These are phyloP conservation scores for Lapara coniferarum DNA, from an alignment of 2,888 invertebrate genomes.

Conservation along the genomic window DNA sequence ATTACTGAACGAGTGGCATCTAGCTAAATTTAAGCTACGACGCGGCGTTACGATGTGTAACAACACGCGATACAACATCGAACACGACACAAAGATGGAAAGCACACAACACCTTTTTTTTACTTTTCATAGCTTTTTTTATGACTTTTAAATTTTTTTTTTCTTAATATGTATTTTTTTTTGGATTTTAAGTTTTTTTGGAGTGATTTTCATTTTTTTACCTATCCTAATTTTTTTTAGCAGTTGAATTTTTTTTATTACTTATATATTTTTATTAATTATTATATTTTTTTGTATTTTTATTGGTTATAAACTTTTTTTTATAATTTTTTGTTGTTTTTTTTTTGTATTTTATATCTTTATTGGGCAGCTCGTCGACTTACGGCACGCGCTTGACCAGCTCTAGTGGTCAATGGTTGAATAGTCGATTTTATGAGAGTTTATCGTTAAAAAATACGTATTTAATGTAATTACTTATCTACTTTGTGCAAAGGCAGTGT, in stretches of 20 bases:
- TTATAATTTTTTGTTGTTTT: not conserved
- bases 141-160: conserved; percentile 2
- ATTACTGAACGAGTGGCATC: conserved; percentile 15
- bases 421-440: not conserved
- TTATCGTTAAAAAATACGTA: not conserved
- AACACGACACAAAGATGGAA: not conserved
- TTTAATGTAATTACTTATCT: not conserved
- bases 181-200: not conserved
- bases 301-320: not conserved
- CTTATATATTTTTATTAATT: not conserved
- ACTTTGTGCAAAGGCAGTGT: not conserved
- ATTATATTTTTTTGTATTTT: not conserved
- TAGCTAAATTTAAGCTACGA: not conserved
- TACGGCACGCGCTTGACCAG: conserved; percentile 2
- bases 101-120: not conserved
- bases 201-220: not conserved
- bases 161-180: not conserved
- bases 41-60: not conserved
- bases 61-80: not conserved
- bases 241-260: not conserved
- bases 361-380: not conserved
- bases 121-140: not conserved
- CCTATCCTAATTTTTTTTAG: not conserved
- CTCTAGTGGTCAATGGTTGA: not conserved
- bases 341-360: not conserved